Evolutionary conservation across 2,888 invertebrate genomes (phyloP), one percentile per base, ranked within the genome.

Genomic region (Cataglyphis altisquamis): DNA sequence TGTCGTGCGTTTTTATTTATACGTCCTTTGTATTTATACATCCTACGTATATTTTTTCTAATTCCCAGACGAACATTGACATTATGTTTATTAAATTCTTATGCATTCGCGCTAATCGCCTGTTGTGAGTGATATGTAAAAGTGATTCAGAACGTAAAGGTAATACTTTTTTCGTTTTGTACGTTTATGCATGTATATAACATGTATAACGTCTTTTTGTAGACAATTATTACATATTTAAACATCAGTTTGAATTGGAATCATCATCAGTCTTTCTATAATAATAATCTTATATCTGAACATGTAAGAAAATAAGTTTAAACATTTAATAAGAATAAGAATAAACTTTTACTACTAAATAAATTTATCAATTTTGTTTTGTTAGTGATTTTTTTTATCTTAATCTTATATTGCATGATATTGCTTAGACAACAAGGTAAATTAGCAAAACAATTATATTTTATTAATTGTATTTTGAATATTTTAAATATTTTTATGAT

Each of bases 241-340:
- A 60, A 12, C 29, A 15, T 12, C 68, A 25, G 60, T 60, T 55
- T 78, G 18, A 60, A 45, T 41, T 48, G 21, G n/a, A 18, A 78
- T 41, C 36, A 66, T 52, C 12, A 29, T 66, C 6, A 3, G 10
- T 4, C 25, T 29, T 60, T 45, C 29, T 45, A 60, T 45, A 32
- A 0, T 60, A 60, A n/a, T n/a, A 21, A 21, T 32, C 0, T 18
- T 18, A 41, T 12, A 3, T 3, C 3, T 77, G 1, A 29, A 67
- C 32, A 55, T 15, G 77, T 78, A 68, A 78, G 67, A 77, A 10
- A 41, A 55, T 41, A 55, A 45, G 18, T 5, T 15, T 15, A 45
- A 45, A 3, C 15, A 45, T 12, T 45, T 45, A 32, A 45, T 45
- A 45, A 45, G 41, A 45, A 45, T 45, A 15, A 45, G 41, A 45